A percentile compares a stretch with the other conserved stretches of the same genome.
phyloP scores from a whole-genome alignment of 2,888 invertebrate genomes.

The Lasioglossum oenotherae region DNA sequence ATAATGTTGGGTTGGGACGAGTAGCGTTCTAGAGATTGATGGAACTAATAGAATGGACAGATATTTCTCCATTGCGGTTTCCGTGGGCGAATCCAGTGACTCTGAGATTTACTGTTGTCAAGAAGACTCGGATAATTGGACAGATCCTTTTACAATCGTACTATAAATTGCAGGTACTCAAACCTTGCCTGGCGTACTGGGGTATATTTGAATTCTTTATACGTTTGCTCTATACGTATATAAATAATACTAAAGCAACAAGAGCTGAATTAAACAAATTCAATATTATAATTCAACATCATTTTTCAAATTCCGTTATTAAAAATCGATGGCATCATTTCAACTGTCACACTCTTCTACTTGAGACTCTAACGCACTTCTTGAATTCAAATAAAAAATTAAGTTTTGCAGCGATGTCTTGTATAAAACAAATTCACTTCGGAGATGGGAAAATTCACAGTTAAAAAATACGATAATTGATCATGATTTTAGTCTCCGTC shows the following conservation, averaged over 20 bases:
- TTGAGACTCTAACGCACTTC: background rate
- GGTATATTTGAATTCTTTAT: background rate
- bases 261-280: background rate
- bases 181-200: background rate
- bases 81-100: background rate
- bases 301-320: background rate
- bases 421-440: background rate
- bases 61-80: background rate
- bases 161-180: background rate
- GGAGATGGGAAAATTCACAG: background rate
- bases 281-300: background rate
- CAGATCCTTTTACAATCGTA: background rate
- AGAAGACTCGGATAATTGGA: background rate
- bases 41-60: slow-evolving; percentile 11
- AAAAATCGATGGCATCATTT: background rate
- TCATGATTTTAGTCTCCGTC: background rate
- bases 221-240: background rate
- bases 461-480: background rate
- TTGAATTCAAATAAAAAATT: no score
- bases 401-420: no score
- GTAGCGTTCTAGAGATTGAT: background rate
- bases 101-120: background rate
- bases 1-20: background rate
- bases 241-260: background rate
- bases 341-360: background rate